Base-by-base conservation (phyloP, 2,113 vertebrate genomes). In the Corythornis madagascariensis region DNA sequence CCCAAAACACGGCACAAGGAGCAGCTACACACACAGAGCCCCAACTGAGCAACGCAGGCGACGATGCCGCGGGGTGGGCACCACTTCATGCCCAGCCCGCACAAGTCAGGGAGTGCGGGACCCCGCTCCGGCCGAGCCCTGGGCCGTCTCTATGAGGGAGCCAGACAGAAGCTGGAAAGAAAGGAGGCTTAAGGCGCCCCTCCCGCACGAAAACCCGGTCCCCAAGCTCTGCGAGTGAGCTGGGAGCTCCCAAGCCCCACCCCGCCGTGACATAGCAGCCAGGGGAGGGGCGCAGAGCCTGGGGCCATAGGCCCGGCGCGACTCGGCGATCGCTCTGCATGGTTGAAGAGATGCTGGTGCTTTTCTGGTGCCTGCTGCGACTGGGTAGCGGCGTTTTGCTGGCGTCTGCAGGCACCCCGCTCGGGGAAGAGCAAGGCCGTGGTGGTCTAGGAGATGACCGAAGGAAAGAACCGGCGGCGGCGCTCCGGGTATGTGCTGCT, bases 111-210 rank as follows among this genome's bases (percentile, higher is more conserved):
- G 13, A 4, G 35, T 9, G 29, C 73, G 5, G 15, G 20, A 8
- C 11, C n/a, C 25, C 12, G 48, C 6, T 8, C 26, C 57, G 2
- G 29, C 22, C 20, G 6, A 53, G 5, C 16, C 25, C 26, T 5
- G 2, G 29, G 2, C 24, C 29, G 3, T 4, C 33, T 11, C 33
- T 3, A 2, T 33, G 55, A 31, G 2, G 26, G 20, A 16, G 26
- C 7, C 3, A 4, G n/a, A 15, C 24, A 2, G 9, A 8, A 25
- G 9, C 40, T 11, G 6, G 7, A 6, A 1, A 5, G 7, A 6
- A 1, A 5, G 7, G 4, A 0, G 5, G 0, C 0, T 2, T 9
- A 3, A 1, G 6, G 1, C 3, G 8, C 1, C 5, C 13, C 9
- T 25, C 0, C 10, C 5, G 8, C 14, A 3, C 4, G 16, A 5